Conservation (phyloP, 1,140 invertebrate genomes). For the Potamilus streckersoni region DNA sequence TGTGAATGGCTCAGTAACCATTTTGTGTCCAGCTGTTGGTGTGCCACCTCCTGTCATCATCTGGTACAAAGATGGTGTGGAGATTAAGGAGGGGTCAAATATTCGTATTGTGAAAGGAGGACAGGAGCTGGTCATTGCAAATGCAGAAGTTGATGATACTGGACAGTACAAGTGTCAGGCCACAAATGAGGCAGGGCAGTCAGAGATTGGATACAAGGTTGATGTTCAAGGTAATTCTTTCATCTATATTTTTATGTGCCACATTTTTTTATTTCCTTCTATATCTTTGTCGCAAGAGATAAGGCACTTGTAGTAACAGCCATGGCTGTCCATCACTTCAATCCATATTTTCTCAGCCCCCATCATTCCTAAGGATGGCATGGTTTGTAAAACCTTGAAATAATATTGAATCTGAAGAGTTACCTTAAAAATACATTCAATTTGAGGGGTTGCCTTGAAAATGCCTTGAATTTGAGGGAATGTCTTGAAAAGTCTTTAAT, state of each 20-base stretch:
- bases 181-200: constrained; percentile 67
- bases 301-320: too few relatives aligned
- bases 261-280: neutral
- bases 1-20: constrained; percentile 44
- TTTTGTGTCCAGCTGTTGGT: constrained; percentile 62
- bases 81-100: constrained; percentile 27
- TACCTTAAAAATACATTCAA: too few relatives aligned
- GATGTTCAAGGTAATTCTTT: constrained; percentile 62
- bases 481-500: too few relatives aligned
- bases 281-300: too few relatives aligned
- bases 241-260: neutral
- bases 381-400: too few relatives aligned
- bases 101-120: constrained; percentile 35
- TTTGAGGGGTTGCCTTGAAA: too few relatives aligned
- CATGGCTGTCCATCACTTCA: too few relatives aligned
- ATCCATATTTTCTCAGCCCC: too few relatives aligned
- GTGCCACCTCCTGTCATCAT: constrained; percentile 60
- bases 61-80: constrained; percentile 62
- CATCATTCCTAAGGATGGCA: too few relatives aligned
- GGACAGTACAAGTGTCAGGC: constrained; percentile 70
- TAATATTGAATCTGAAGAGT: too few relatives aligned
- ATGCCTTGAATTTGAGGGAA: too few relatives aligned
- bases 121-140: constrained; percentile 60
- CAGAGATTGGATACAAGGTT: constrained; percentile 60
- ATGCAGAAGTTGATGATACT: constrained; percentile 62